A percentile compares a stretch with the other conserved stretches of the same genome.
These are phyloP conservation scores for Phymatocera aterrima DNA, from an alignment of 2,888 invertebrate species.

Conservation along the genomic window DNA sequence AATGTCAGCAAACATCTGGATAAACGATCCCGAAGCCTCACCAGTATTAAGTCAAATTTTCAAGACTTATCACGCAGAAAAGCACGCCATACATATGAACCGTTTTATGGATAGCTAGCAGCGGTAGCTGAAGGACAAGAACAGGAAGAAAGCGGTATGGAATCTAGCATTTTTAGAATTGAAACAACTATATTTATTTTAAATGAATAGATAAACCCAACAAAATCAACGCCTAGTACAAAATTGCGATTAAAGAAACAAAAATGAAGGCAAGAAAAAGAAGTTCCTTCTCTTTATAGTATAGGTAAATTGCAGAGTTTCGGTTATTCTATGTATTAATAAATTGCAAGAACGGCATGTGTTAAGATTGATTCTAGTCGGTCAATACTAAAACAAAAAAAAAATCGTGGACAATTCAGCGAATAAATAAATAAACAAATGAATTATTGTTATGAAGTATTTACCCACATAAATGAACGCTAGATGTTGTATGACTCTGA, in stretches of 20 bases:
- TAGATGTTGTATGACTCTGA: background rate
- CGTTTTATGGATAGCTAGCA: constrained; percentile 61
- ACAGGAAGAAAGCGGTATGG: too few relatives aligned
- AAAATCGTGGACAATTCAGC: background rate
- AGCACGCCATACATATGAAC: constrained; percentile 78
- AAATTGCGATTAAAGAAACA: constrained; percentile 26
- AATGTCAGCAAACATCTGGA: constrained; percentile 79
- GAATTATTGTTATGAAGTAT: constrained; percentile 27
- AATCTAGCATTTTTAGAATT: constrained; percentile 12
- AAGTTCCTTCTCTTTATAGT: background rate
- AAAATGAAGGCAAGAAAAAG: too few relatives aligned
- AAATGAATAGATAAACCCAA: too few relatives aligned
- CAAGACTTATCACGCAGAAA: constrained; percentile 81
- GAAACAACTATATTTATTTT: constrained; percentile 6
- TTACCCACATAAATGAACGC: background rate
- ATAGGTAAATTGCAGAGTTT: background rate
- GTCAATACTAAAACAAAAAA: background rate
- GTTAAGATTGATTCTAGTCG: constrained; percentile 31
- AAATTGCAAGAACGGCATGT: background rate
- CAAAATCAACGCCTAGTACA: constrained; percentile 38
- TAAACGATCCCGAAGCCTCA: constrained; percentile 82
- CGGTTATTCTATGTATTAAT: too few relatives aligned
- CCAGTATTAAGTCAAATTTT: constrained; percentile 82
- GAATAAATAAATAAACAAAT: constrained; percentile 8
- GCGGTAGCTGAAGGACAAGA: background rate